Base-by-base conservation (phyloP, 30 jellyfish, hydroid and myxozoan species). In the Chironex yamaguchii region DNA sequence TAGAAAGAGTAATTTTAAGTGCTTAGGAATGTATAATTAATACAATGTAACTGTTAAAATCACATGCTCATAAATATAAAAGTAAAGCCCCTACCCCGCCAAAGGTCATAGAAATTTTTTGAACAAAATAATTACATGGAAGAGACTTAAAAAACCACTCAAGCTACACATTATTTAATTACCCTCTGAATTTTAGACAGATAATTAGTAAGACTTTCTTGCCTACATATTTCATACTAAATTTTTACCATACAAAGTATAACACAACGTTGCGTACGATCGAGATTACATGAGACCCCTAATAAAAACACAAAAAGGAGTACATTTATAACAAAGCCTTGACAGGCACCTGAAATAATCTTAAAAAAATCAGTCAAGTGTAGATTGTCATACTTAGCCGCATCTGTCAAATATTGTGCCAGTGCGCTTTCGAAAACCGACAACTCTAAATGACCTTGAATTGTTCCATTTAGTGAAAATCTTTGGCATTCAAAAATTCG, bases 381-480 rank as follows among this genome's bases (percentile, higher is more conserved):
- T n/a, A n/a, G n/a, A n/a, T n/a, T n/a, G n/a, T n/a, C 96, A 73
- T 52, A 92, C 98, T 66, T 77, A 13, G 96, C 85, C 1, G 86
- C 81, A 9, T 76, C 81, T 22, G 92, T 72, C 12, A 92, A 72
- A 58, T 82, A 87, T 17, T 67, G 36, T 27, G 71, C 33, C 67
- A 92, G 49, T 36, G 92, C 73, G 22, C 87, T 71, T 75, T 74
- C 90, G 29, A 92, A 67, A 4, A 89, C 97, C 33, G 76, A 34
- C 76, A 92, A 51, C 65, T 92, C 98, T 52, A 92, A 32, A 36
- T 49, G 85, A 12, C 96, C 98, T 36, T 82, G 98, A 52, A 92
- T 24, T 1, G 97, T 92, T 11, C 98, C 98, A 22, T 33, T 71
- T 20, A 49, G 79, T 2, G 98, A 92, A 69, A 79, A 92, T 74